Evolutionary conservation across 2,888 invertebrate genomes (phyloP), one percentile per base, ranked within the genome.

Genomic region (Busseola fusca): DNA sequence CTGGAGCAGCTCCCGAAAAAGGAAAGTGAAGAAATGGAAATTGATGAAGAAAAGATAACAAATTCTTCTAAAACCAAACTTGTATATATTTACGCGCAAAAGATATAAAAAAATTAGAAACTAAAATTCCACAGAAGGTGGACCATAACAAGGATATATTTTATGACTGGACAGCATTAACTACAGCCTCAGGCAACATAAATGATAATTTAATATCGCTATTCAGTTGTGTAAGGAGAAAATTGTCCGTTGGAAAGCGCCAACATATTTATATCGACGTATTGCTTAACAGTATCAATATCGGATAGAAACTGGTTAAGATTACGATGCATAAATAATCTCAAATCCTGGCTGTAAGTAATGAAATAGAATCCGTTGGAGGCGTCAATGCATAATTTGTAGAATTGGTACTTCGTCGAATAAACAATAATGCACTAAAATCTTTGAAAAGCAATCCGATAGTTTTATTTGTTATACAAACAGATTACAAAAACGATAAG

Each of bases 181-280:
- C 42, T 80, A 64, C 56, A 69, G 27, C 60, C 65, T 69, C 42
- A 58, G 52, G 70, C 64, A 67, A 77, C 69, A 45, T 58, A 75
- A 74, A 79, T 74, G 74, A 76, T 77, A 79, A 83, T 81, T 83
- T 83, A 83, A 79, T 64, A 77, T 76, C 57, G 7, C n/a, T 64
- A 73, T 71, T 63, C 59, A 62, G 45, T 69, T 64, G 58, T 58
- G 65, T 45, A 64, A 76, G 56, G 62, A 69, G 77, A 77, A 82
- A 82, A 77, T 73, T 48, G 10, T 67, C 45, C 30, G 58, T 69
- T 82, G 64, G 76, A 80, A 80, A 73, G 64, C 64, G 69, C 64
- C 34, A 74, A 76, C 76, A 72, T 82, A 74, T 82, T 79, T 79
- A 78, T 76, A 69, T 72, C 66, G 63, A 71, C 65, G 58, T 74